Base-by-base conservation (phyloP, 2,888 invertebrate species). In the Tribolium freemani region DNA sequence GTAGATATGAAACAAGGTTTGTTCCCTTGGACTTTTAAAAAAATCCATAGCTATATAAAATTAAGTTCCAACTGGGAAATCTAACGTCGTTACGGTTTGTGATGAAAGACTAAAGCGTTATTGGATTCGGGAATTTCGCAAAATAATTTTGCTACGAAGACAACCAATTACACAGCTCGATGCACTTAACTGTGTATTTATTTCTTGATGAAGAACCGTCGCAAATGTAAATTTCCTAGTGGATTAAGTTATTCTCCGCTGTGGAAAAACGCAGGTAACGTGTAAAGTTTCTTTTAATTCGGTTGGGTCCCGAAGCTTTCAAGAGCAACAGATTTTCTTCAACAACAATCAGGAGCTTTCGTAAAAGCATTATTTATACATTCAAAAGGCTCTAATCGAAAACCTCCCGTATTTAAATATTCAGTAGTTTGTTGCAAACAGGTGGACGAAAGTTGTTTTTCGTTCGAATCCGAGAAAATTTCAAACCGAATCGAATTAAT, bases 311-410 rank as follows among this genome's bases (percentile, higher is more conserved):
- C n/a, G 38, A 38, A 38, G 38, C 38, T 38, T 38, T 38, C n/a
- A 38, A 44, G 31, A 50, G 54, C 71, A 63, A 51, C 71, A 71
- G 64, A 71, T 64, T 64, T 71, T 26, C 26, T 26, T 63, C 58
- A 46, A 46, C 64, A 51, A 63, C 63, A 63, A 48, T 54, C n/a
- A 51, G 16, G 30, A 38, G 20, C 54, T 57, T 61, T 26, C 56
- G 64, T 73, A 66, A 73, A 73, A 73, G 73, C 73, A 73, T 73
- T 73, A 70, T 67, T 73, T 73, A 73, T 73, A 45, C 73, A 73
- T 73, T 73, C 73, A 67, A 53, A 53, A 66, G 66, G 66, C 44
- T 45, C 66, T 5, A 69, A 63, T 6, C 51, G 50, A 66, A 72
- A 68, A 56, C 26, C 38, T 60, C 13, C 46, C 30, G n/a, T 56